Percentiles rank a stretch among this genome's conserved stretches.
phyloP scores from a whole-genome alignment of 1,140 invertebrate genomes.

The Bombus waltoni region DNA sequence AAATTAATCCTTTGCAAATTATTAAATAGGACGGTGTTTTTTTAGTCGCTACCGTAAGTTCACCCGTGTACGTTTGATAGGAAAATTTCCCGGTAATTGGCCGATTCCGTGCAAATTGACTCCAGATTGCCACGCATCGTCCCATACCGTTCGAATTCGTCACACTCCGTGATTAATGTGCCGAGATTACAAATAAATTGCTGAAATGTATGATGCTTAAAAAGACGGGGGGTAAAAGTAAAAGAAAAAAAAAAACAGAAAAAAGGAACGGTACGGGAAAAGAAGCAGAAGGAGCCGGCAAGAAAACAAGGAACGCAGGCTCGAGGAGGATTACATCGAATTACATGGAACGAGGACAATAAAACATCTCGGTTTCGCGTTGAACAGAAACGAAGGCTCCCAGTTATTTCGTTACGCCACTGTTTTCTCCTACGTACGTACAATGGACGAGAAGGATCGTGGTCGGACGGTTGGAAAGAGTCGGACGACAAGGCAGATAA shows the following conservation, averaged over 20 bases:
- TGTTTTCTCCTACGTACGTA: conserved; percentile 51
- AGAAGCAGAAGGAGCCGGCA: neutral
- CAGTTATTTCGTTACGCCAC: conserved; percentile 56
- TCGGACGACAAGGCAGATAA: conserved; percentile 77
- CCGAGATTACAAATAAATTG: conserved; percentile 33
- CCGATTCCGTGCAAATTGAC: neutral
- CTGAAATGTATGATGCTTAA: conserved; percentile 17
- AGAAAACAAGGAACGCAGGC: conserved; percentile 24
- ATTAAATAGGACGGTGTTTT: neutral
- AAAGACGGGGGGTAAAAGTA: neutral
- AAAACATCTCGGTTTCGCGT: conserved; percentile 35
- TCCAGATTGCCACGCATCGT: neutral
- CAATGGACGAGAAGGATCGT: conserved; percentile 3
- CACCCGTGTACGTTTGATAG: too few species aligned
- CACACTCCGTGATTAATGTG: conserved; percentile 20
- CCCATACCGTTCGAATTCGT: neutral
- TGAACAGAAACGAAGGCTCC: conserved; percentile 48
- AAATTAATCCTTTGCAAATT: neutral
- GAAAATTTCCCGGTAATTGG: neutral
- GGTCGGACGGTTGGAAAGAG: conserved; percentile 57
- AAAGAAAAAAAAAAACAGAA: neutral
- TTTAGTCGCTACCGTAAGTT: neutral
- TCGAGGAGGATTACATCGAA: conserved; percentile 35
- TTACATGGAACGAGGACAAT: conserved; percentile 24
- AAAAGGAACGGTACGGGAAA: neutral